Evolutionary conservation across 2,888 invertebrate species (phyloP).

Genomic region (Leptarthrus brevirostris): DNA sequence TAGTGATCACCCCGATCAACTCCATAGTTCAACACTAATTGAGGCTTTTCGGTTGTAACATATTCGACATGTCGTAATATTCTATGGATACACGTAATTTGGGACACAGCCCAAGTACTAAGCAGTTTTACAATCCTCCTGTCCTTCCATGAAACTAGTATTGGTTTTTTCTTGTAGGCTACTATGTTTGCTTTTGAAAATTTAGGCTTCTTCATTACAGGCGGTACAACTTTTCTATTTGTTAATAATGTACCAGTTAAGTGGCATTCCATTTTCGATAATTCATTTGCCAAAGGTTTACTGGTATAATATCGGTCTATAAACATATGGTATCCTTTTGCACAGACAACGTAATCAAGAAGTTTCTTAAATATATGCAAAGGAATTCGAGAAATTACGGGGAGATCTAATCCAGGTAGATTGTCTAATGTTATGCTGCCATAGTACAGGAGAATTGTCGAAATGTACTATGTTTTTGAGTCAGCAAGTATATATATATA

Average conservation of each 20-base stretch:
- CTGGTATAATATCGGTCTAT: conserved; percentile 35
- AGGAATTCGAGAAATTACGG: no score
- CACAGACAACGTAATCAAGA: neutral
- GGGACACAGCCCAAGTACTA: conserved; percentile 7
- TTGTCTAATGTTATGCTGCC: conserved; percentile 43
- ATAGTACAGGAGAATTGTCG: conserved; percentile 44
- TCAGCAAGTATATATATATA: conserved; percentile 17
- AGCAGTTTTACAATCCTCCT: conserved; percentile 26
- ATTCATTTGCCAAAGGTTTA: no score
- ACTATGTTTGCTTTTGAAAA: no score
- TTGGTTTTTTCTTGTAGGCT: conserved; percentile 27
- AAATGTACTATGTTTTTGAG: conserved; percentile 12
- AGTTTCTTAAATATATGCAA: conserved; percentile 42
- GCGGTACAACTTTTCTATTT: neutral
- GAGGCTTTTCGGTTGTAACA: conserved; percentile 15
- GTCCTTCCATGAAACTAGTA: conserved; percentile 39
- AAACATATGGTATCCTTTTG: conserved; percentile 5
- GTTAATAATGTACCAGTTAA: no score
- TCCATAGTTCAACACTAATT: conserved; percentile 16
- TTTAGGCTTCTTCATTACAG: no score
- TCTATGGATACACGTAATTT: conserved; percentile 33
- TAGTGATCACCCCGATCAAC: conserved; percentile 29
- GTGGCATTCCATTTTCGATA: no score
- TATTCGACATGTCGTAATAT: no score
- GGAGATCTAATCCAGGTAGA: no score